phyloP scores from a whole-genome alignment of 2,888 invertebrate species.

The Nymphalis c-album region DNA sequence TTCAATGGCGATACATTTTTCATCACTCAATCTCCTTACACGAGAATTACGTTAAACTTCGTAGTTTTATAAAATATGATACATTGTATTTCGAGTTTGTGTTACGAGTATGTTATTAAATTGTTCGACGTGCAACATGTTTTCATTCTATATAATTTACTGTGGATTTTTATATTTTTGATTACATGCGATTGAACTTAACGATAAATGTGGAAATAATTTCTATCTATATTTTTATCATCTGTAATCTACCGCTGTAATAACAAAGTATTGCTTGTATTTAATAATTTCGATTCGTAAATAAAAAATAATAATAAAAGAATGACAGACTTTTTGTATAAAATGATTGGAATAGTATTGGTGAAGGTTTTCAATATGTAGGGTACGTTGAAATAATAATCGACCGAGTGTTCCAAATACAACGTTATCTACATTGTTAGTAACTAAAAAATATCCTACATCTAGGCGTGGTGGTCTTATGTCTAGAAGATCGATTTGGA shows the following conservation, averaged over 20 bases:
- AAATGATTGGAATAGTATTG: too few species aligned
- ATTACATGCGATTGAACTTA: not conserved
- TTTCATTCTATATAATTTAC: not conserved
- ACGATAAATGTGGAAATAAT: not conserved
- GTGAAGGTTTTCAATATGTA: too few species aligned
- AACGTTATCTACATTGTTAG: too few species aligned
- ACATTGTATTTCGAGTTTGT: constrained; percentile 5
- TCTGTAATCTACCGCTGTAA: not conserved
- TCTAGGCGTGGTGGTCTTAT: too few species aligned
- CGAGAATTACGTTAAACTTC: constrained; percentile 13
- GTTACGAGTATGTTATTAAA: not conserved
- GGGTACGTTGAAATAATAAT: too few species aligned
- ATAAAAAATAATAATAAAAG: too few species aligned
- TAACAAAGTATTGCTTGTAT: not conserved
- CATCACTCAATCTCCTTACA: constrained; percentile 59
- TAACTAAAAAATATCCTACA: too few species aligned
- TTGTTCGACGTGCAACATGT: not conserved
- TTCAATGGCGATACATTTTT: constrained; percentile 67
- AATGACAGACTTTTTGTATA: too few species aligned
- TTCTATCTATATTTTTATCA: not conserved
- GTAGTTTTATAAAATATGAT: constrained; percentile 7
- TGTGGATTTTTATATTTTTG: not conserved
- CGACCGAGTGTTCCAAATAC: too few species aligned
- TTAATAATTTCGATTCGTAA: not conserved
- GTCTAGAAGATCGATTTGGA: too few species aligned